Evolutionary conservation across 2,113 vertebrate genomes (phyloP).

Genomic region (Haemorhous mexicanus): DNA sequence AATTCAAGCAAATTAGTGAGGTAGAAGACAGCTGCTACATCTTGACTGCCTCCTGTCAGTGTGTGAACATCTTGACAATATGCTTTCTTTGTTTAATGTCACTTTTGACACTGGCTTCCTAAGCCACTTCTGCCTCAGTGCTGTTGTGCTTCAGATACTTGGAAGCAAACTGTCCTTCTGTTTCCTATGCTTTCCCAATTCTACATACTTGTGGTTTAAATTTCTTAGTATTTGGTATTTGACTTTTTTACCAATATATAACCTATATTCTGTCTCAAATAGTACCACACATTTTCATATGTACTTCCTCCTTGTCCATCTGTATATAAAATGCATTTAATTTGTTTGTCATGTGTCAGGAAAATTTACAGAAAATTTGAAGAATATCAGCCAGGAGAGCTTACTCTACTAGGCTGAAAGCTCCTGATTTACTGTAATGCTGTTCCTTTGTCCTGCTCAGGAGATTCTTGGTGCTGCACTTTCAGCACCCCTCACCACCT

Average conservation of each 20-base stretch:
- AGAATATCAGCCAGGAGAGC: not conserved
- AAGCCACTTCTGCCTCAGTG: not conserved
- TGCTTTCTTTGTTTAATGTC: not conserved
- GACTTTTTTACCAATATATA: not conserved
- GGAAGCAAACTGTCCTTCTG: not conserved
- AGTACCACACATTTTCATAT: not conserved
- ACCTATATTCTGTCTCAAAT: not conserved
- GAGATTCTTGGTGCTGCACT: constrained; percentile 90
- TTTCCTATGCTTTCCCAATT: not conserved
- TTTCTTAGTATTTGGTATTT: not conserved
- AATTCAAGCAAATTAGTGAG: not conserved
- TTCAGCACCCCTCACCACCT: constrained; percentile 85
- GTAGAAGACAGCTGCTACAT: not conserved
- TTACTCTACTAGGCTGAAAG: not conserved
- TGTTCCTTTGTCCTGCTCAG: constrained; percentile 64
- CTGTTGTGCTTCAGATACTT: not conserved
- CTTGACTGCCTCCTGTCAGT: not conserved
- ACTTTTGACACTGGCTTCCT: not conserved
- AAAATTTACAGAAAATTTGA: not conserved
- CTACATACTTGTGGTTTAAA: not conserved
- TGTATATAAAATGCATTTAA: not conserved
- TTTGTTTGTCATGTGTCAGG: not conserved
- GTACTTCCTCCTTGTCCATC: not conserved
- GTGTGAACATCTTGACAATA: not conserved
- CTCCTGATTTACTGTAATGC: not conserved